Evolutionary conservation across 2,888 invertebrate genomes (phyloP).

Genomic region (Platycheirus albimanus): DNA sequence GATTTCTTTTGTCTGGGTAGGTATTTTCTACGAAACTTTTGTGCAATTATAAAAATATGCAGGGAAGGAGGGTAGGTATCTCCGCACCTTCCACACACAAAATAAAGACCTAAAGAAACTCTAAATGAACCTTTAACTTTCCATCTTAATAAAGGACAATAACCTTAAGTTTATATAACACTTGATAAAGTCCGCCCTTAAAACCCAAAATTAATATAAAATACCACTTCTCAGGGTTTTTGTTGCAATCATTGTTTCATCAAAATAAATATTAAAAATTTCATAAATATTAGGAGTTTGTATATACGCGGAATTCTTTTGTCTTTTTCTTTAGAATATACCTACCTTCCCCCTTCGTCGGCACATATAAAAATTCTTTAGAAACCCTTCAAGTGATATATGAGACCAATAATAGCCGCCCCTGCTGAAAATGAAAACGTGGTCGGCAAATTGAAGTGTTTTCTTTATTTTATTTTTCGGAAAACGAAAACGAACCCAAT

Average conservation of each 20-base stretch:
- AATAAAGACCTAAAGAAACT: background rate
- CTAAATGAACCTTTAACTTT: background rate
- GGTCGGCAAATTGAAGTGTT: conserved; percentile 48
- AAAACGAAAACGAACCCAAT: conserved; percentile 43
- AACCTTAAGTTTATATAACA: background rate
- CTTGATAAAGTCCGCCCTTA: conserved; percentile 5
- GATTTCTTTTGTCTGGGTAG: no score
- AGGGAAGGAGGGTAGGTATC: no score
- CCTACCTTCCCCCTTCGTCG: conserved; percentile 28
- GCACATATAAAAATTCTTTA: conserved; percentile 77
- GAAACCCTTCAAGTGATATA: conserved; percentile 82
- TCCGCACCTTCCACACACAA: background rate
- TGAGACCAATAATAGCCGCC: conserved; percentile 80
- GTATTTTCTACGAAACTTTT: no score
- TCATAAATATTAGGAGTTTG: conserved; percentile 34
- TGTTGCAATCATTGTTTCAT: conserved; percentile 26
- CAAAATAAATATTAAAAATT: conserved; percentile 40
- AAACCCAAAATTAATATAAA: background rate
- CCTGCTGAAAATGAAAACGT: conserved; percentile 41
- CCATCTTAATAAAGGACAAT: background rate
- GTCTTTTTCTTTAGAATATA: background rate
- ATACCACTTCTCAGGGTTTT: background rate
- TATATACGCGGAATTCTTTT: conserved; percentile 46
- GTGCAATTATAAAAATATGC: no score
- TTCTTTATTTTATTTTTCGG: conserved; percentile 33